Evolutionary conservation across 2,888 invertebrate species (phyloP), one percentile per base, ranked within the genome.

Genomic region (Seladonia tumulorum): DNA sequence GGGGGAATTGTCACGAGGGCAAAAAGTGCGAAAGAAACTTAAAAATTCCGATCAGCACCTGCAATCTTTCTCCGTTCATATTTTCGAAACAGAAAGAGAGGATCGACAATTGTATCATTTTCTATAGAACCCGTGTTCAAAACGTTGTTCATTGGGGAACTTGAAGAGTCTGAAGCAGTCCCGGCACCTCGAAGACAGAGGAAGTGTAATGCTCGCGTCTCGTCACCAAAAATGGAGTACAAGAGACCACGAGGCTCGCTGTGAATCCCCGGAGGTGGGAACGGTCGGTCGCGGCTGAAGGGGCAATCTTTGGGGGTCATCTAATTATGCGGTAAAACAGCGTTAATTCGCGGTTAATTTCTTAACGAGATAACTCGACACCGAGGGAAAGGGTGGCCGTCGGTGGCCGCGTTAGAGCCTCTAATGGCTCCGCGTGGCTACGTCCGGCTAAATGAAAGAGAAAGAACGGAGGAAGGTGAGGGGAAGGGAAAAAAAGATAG

Each of bases 341-440:
- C 88, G 90, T 92, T 92, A 91, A 92, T 91, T 91, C 88, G 90
- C 79, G 89, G 89, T 92, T 91, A 91, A 92, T 92, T 92, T 90
- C 88, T 92, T 89, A 92, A 92, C 89, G 91, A 89, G 89, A 92
- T 90, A 91, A 88, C 88, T 83, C 76, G 76, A 53, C 78, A 79
- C 71, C 74, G 78, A 82, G 88, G 80, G 78, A 81, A 84, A 88
- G 70, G 66, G 79, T 60, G 73, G 77, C 85, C 85, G 68, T 12
- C 39, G 66, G 79, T 81, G 90, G 91, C 88, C 85, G 88, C 90
- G 85, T 90, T 90, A 87, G 86, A 88, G 85, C 73, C 88, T 87
- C 90, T 90, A 90, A 90, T 89, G 86, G 89, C 88, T 88, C 82
- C 85, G 83, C 89, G 86, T 89, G 88, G 88, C 89, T 86, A 88